Evolutionary conservation across 2,888 invertebrate species (phyloP).

Genomic region (Latheticus oryzae): DNA sequence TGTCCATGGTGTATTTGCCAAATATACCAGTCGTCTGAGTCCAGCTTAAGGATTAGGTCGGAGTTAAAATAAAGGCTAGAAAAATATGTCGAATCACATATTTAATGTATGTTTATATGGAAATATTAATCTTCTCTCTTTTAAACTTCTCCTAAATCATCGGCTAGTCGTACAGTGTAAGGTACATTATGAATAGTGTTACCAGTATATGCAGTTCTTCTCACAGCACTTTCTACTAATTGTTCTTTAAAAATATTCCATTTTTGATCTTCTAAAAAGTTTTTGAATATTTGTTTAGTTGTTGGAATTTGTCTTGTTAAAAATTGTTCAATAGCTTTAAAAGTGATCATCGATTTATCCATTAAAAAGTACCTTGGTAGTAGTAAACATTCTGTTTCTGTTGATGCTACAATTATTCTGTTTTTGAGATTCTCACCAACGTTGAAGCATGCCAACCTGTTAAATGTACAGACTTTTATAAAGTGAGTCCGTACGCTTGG

Average conservation of each 20-base stretch:
- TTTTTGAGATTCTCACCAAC: conserved; percentile 75
- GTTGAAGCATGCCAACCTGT: conserved; percentile 75
- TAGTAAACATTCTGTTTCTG: conserved; percentile 74
- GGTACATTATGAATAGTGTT: conserved; percentile 74
- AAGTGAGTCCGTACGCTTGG: conserved; percentile 56
- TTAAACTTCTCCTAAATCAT: conserved; percentile 51
- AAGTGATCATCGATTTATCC: conserved; percentile 75
- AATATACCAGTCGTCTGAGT: no score
- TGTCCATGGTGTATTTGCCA: no score
- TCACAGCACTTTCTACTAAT: conserved; percentile 67
- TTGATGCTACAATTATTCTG: conserved; percentile 75
- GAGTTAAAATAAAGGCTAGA: no score
- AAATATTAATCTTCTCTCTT: no score
- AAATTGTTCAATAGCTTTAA: conserved; percentile 73
- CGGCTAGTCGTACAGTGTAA: conserved; percentile 72
- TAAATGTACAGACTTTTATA: conserved; percentile 61
- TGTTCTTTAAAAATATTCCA: conserved; percentile 70
- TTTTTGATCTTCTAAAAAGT: conserved; percentile 68
- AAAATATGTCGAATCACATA: no score
- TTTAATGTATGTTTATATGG: no score
- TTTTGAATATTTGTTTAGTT: conserved; percentile 69
- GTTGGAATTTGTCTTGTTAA: conserved; percentile 72
- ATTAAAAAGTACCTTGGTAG: conserved; percentile 78
- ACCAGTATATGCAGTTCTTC: conserved; percentile 68
- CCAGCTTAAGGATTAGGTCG: no score